A percentile compares a stretch with the other conserved stretches of the same genome.
phyloP scores from a whole-genome alignment of 2,797 vertebrate species.

The Cetoscarus ocellatus region DNA sequence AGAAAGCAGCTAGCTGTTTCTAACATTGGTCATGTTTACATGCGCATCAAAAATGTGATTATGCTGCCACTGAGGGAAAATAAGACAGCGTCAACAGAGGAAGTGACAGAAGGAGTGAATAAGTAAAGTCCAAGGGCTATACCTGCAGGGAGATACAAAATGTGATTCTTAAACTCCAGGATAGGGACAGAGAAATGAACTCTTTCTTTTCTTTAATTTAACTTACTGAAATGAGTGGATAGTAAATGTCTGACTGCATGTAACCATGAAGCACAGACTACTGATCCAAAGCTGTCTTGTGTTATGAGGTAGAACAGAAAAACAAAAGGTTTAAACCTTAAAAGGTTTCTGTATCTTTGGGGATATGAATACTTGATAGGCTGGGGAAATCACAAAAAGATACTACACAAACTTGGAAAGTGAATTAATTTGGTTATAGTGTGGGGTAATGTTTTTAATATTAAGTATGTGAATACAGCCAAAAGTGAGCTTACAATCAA shows the following conservation, averaged over 20 bases:
- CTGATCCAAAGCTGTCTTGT: background rate
- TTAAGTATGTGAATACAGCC: too few species aligned
- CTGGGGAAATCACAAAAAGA: too few species aligned
- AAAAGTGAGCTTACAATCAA: too few species aligned
- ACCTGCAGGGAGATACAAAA: slow-evolving; percentile 1
- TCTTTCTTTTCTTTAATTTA: background rate
- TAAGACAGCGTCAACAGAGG: background rate
- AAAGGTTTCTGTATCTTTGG: too few species aligned
- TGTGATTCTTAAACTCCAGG: background rate
- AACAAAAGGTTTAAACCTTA: background rate
- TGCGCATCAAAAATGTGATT: slow-evolving; percentile 23
- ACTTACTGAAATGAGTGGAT: background rate
- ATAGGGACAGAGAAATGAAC: background rate
- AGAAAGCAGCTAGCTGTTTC: slow-evolving; percentile 29
- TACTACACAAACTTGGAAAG: too few species aligned
- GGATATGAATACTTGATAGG: too few species aligned
- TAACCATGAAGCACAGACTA: background rate
- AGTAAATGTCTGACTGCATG: background rate
- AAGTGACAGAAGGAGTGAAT: background rate
- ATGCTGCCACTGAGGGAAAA: slow-evolving; percentile 7
- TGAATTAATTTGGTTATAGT: too few species aligned
- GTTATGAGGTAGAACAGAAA: background rate
- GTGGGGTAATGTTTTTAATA: too few species aligned
- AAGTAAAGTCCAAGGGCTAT: slow-evolving; percentile 5
- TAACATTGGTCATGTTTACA: slow-evolving; percentile 40